phyloP scores from a whole-genome alignment of 2,113 vertebrate genomes.

The Caranx melampygus region DNA sequence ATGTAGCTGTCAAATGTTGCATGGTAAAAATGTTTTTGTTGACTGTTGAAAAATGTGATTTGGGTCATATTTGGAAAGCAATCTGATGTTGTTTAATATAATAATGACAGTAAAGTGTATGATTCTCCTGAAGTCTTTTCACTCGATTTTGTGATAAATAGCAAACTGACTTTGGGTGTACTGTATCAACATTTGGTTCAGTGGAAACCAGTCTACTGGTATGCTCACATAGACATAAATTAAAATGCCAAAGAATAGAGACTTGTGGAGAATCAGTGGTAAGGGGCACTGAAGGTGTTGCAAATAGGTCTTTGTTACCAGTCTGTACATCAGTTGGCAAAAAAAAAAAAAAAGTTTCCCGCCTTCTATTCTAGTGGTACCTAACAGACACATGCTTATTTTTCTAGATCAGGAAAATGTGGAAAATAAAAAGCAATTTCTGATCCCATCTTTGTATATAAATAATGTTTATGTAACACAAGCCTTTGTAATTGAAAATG shows the following conservation, averaged over 20 bases:
- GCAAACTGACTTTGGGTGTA: too few relatives aligned
- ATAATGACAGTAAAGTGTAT: background rate
- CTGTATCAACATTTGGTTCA: background rate
- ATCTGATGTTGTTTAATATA: background rate
- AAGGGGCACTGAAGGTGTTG: too few relatives aligned
- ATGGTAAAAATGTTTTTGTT: background rate
- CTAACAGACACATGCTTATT: too few relatives aligned
- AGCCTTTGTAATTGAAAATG: constrained; percentile 1
- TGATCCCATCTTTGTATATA: too few relatives aligned
- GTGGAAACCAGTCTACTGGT: background rate
- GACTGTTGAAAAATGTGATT: background rate
- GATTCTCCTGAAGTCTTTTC: background rate
- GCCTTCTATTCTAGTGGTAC: too few relatives aligned
- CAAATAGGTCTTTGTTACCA: too few relatives aligned
- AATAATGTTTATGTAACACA: background rate
- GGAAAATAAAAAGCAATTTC: too few relatives aligned
- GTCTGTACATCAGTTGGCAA: too few relatives aligned
- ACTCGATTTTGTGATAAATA: background rate
- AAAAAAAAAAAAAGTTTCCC: too few relatives aligned
- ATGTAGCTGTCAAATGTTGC: constrained; percentile 21
- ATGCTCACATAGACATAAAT: background rate
- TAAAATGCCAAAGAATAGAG: too few relatives aligned
- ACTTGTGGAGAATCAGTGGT: too few relatives aligned
- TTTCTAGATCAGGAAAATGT: too few relatives aligned
- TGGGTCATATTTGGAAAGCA: background rate